phyloP scores from a whole-genome alignment of 2,888 invertebrate genomes.

The Geophilus truncorum region DNA sequence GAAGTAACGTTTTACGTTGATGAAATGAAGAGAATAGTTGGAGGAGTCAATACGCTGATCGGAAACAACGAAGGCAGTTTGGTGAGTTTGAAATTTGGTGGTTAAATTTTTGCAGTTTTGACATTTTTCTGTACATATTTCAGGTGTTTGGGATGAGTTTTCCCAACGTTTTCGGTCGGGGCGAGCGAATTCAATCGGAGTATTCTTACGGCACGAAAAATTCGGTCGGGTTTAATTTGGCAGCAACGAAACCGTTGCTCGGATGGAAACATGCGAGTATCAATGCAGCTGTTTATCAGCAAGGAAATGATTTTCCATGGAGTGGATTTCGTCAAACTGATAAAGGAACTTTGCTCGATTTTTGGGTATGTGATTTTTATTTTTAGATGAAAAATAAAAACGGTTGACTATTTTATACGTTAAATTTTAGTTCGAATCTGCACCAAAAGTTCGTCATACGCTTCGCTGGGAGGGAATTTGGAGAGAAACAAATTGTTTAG shows the following conservation, averaged over 20 bases:
- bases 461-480: constrained; percentile 83
- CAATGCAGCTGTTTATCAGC: constrained; percentile 67
- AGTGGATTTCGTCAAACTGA: constrained; percentile 76
- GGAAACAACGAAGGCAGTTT: constrained; percentile 89
- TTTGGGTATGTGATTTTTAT: constrained; percentile 51
- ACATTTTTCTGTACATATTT: too few relatives aligned
- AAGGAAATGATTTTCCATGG: constrained; percentile 70
- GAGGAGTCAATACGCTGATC: constrained; percentile 78
- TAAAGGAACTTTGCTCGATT: constrained; percentile 69
- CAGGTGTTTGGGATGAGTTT: constrained; percentile 53
- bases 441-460: constrained; percentile 62
- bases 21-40: constrained; percentile 74
- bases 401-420: background rate
- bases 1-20: constrained; percentile 83
- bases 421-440: constrained; percentile 48
- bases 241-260: constrained; percentile 77
- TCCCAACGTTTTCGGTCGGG: constrained; percentile 82
- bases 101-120: too few relatives aligned
- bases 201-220: constrained; percentile 79
- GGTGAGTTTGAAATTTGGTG: constrained; percentile 47
- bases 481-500: constrained; percentile 68
- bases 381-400: background rate
- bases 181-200: constrained; percentile 71
- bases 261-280: constrained; percentile 56
- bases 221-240: constrained; percentile 72